Evolutionary conservation across 1,140 invertebrate genomes (phyloP).

Genomic region (Polypedilum vanderplanki): DNA sequence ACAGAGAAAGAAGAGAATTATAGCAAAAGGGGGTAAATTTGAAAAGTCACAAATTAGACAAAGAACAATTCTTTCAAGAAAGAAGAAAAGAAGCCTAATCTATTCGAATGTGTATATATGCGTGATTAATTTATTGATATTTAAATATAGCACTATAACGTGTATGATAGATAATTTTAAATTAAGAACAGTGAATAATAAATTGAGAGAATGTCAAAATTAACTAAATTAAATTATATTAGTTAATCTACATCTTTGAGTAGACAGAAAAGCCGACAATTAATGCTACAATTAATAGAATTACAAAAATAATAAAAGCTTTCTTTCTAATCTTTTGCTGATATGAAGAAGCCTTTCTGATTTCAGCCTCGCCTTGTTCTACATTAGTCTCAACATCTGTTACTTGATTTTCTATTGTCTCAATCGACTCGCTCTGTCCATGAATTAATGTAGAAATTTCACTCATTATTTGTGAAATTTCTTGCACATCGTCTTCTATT

Average conservation of each 20-base stretch:
- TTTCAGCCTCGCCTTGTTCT: not conserved
- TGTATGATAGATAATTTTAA: no score
- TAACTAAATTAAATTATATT: no score
- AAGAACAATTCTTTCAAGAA: no score
- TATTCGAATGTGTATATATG: no score
- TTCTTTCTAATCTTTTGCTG: not conserved
- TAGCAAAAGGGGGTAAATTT: no score
- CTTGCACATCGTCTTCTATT: not conserved
- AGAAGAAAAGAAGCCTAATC: no score
- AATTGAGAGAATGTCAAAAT: no score
- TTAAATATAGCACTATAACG: no score
- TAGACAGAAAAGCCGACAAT: not conserved
- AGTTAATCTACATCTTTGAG: not conserved
- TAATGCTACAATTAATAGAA: not conserved
- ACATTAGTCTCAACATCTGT: not conserved
- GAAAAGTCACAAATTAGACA: no score
- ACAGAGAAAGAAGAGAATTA: no score
- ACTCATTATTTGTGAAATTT: not conserved
- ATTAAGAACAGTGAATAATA: no score
- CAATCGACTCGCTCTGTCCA: not conserved
- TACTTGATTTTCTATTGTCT: not conserved
- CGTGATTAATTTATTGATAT: no score
- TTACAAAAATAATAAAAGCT: not conserved
- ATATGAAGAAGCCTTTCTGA: not conserved
- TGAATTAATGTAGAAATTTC: constrained; percentile 22